Evolutionary conservation across 1,140 invertebrate species (phyloP).

Genomic region (Pogonomyrmex barbatus): DNA sequence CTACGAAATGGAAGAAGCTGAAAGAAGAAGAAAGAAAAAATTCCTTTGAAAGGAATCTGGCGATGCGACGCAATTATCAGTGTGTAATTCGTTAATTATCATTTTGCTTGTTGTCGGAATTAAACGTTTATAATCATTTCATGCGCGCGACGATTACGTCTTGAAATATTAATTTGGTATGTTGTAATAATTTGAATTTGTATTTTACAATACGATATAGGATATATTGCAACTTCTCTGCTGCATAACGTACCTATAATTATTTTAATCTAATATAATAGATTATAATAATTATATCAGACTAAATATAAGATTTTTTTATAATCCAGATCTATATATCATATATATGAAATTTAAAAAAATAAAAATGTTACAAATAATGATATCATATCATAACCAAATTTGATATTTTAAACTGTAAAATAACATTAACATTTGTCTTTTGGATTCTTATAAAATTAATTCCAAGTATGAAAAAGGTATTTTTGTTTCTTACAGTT

Average conservation of each 20-base stretch:
- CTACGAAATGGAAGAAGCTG: not conserved
- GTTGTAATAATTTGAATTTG: not conserved
- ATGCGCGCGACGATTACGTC: not conserved
- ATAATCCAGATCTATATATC: too few species aligned
- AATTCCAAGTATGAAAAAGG: not conserved
- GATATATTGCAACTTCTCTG: not conserved
- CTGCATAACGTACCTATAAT: not conserved
- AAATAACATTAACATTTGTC: not conserved
- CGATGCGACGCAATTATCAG: not conserved
- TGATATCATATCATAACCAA: not conserved
- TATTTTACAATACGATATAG: not conserved
- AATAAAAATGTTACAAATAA: not conserved
- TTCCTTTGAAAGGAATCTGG: not conserved
- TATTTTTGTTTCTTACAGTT: not conserved
- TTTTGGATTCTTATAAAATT: not conserved
- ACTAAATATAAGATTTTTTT: not conserved
- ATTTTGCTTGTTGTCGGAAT: constrained; percentile 12
- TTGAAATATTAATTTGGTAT: constrained; percentile 6
- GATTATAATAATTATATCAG: not conserved
- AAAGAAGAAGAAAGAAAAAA: not conserved
- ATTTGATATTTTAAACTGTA: not conserved
- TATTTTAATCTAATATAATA: not conserved
- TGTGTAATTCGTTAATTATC: constrained; percentile 18
- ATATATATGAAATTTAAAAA: not conserved
- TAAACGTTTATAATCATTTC: constrained; percentile 23